These are phyloP conservation scores for Propithecus perrieri DNA, from an alignment of 2,797 vertebrate species.

Conservation along the genomic window DNA sequence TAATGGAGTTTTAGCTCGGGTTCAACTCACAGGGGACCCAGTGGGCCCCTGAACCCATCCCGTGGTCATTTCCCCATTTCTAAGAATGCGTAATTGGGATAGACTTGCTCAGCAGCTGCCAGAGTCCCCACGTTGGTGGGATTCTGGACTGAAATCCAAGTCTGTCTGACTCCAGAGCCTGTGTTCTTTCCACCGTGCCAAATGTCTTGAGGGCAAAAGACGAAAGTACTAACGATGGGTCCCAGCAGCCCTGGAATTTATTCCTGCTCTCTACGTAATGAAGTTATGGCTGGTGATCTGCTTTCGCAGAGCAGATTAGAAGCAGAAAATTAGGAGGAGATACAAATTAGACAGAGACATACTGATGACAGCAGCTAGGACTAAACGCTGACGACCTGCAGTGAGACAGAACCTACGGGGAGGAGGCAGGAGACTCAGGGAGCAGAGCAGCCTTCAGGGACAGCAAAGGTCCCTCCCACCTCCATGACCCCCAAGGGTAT, in stretches of 20 bases:
- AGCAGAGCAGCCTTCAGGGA: not conserved
- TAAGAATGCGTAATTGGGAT: not conserved
- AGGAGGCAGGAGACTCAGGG: not conserved
- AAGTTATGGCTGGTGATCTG: slow-evolving; percentile 3
- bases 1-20: not conserved
- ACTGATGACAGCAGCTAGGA: not conserved
- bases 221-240: not conserved
- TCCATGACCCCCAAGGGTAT: rapidly evolving
- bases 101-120: not conserved
- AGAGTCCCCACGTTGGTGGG: not conserved
- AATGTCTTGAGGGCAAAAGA: not conserved
- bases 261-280: slow-evolving; percentile 1
- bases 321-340: not conserved
- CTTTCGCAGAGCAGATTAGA: slow-evolving; percentile 8
- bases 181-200: not conserved
- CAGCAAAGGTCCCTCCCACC: not conserved
- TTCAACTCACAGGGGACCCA: not conserved
- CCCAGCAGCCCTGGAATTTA: slow-evolving; percentile 27
- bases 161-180: not conserved
- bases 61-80: not conserved
- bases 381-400: not conserved
- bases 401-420: not conserved
- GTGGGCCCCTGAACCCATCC: not conserved
- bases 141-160: not conserved
- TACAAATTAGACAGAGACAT: not conserved